phyloP scores from a whole-genome alignment of 2,113 vertebrate species.

The Azemiops feae region DNA sequence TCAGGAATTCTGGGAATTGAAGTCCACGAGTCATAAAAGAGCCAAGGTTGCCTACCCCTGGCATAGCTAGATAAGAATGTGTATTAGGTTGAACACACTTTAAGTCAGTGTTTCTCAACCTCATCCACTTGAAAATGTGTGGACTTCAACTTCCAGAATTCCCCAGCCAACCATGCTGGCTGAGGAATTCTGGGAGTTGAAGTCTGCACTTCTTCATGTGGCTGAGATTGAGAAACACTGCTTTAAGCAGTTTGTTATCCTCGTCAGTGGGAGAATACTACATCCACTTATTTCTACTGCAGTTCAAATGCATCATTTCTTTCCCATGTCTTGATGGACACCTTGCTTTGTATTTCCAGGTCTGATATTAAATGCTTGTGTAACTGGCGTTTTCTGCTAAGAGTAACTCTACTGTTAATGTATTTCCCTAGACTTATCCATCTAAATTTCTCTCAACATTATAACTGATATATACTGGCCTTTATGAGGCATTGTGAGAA shows the following conservation, averaged over 20 bases:
- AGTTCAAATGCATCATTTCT: neutral
- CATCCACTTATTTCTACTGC: neutral
- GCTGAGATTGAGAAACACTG: neutral
- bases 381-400: neutral
- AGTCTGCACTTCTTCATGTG: neutral
- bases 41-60: too few species aligned
- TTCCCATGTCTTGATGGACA: neutral
- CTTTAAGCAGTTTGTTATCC: neutral
- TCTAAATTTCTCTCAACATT: neutral
- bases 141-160: neutral
- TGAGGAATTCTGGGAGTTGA: neutral
- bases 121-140: neutral
- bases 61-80: neutral
- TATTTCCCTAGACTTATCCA: neutral
- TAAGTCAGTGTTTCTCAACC: neutral
- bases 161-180: neutral
- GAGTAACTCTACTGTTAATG: neutral
- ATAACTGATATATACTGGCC: neutral
- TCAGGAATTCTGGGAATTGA: too few species aligned
- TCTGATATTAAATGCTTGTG: neutral
- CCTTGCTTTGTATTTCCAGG: neutral
- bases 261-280: neutral
- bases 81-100: neutral
- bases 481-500: neutral
- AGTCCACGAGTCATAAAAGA: too few species aligned